Percentiles rank a stretch among this genome's conserved stretches.
Conservation (phyloP, 2,888 invertebrate genomes). For the Trichogramma evanescens region DNA sequence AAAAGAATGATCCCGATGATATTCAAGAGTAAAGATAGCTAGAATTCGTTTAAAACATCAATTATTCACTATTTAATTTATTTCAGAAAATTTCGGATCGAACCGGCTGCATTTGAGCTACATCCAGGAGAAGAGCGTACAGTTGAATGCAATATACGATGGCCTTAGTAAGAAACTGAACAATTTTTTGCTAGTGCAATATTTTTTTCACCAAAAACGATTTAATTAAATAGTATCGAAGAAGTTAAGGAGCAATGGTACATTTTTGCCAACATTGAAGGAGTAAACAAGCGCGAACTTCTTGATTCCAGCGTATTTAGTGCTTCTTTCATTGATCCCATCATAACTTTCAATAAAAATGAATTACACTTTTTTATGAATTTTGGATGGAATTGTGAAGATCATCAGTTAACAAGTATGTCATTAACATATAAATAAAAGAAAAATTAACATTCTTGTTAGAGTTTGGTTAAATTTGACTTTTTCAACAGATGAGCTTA, state of each 20-base stretch:
- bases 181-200: not conserved
- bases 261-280: slow-evolving; percentile 53
- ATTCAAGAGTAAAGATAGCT: slow-evolving; percentile 1
- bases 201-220: not conserved
- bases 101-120: slow-evolving; percentile 26
- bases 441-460: not conserved
- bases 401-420: slow-evolving; percentile 49
- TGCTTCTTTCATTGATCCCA: slow-evolving; percentile 57
- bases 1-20: not conserved
- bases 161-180: slow-evolving; percentile 28
- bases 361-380: slow-evolving; percentile 52
- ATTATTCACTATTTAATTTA: not conserved
- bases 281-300: slow-evolving; percentile 51
- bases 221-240: slow-evolving; percentile 29
- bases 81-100: slow-evolving; percentile 9
- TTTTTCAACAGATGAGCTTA: slow-evolving; percentile 49
- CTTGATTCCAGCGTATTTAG: slow-evolving; percentile 50
- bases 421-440: not conserved
- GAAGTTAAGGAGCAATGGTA: slow-evolving; percentile 54
- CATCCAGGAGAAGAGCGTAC: slow-evolving; percentile 18
- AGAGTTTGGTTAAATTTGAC: not conserved
- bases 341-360: slow-evolving; percentile 50
- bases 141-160: slow-evolving; percentile 28
- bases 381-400: slow-evolving; percentile 48
- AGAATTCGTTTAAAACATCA: not conserved